Evolutionary conservation across 2,113 vertebrate genomes (phyloP).

Genomic region (Pelusios castaneus): DNA sequence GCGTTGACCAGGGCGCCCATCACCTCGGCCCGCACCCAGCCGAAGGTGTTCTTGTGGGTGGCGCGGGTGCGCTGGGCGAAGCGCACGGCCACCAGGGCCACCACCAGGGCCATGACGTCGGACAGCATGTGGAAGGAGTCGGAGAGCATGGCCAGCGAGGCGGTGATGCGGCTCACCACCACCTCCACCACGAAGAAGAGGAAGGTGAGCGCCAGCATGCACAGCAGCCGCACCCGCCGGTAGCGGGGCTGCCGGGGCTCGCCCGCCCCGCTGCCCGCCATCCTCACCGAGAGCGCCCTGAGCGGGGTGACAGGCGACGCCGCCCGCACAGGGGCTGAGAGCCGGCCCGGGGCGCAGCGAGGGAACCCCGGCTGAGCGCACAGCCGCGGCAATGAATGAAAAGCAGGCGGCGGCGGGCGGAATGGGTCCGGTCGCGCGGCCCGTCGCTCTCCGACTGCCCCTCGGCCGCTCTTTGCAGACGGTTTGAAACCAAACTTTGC

Average conservation of each 20-base stretch:
- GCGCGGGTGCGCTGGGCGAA: constrained; percentile 93
- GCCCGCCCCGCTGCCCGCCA: constrained; percentile 72
- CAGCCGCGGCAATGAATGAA: neutral
- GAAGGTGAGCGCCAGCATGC: constrained; percentile 94
- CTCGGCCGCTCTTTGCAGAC: constrained; percentile 84
- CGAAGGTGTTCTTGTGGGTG: constrained; percentile 97
- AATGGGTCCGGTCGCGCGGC: neutral
- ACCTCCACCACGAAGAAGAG: constrained; percentile 95
- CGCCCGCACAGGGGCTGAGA: neutral
- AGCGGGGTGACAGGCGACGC: neutral
- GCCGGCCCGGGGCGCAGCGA: neutral
- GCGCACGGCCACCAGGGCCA: constrained; percentile 95
- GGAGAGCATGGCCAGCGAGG: constrained; percentile 95
- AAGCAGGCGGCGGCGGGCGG: neutral
- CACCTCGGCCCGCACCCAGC: constrained; percentile 98
- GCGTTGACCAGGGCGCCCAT: constrained; percentile 98
- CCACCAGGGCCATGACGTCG: constrained; percentile 94
- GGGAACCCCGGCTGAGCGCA: neutral
- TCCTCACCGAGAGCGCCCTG: neutral
- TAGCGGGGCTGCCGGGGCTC: constrained; percentile 77
- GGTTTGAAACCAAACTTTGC: constrained; percentile 98
- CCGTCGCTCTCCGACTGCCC: neutral
- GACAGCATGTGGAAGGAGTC: constrained; percentile 99
- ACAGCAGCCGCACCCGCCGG: constrained; percentile 88
- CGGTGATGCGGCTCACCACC: constrained; percentile 92